These are phyloP conservation scores for Macropis europaea DNA, from an alignment of 2,888 invertebrate genomes.

Conservation along the genomic window DNA sequence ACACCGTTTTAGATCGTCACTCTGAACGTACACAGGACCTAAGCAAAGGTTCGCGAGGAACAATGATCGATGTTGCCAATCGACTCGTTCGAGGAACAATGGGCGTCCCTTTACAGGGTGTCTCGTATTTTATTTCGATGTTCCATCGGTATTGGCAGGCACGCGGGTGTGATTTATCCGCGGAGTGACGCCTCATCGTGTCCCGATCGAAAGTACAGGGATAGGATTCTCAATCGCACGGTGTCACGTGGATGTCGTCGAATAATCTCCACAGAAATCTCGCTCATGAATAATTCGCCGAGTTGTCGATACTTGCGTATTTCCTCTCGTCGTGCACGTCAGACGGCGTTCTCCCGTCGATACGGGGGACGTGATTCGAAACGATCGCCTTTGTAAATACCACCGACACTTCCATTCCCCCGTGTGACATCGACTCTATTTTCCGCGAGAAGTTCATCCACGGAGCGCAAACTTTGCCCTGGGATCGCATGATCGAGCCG, in stretches of 20 bases:
- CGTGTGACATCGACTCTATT: background rate
- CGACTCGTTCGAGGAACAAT: background rate
- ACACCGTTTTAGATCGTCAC: too few relatives aligned
- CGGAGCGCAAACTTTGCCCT: background rate
- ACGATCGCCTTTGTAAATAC: slow-evolving; percentile 48
- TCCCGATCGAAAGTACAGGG: slow-evolving; percentile 40
- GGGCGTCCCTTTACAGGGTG: background rate
- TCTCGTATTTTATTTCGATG: slow-evolving; percentile 35
- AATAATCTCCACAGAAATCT: slow-evolving; percentile 58
- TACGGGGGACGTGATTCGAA: slow-evolving; percentile 33
- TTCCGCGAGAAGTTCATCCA: slow-evolving; percentile 2
- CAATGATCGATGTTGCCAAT: background rate
- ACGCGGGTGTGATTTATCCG: slow-evolving; percentile 43
- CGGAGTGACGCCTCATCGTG: slow-evolving; percentile 25
- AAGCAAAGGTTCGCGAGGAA: background rate
- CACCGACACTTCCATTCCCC: background rate
- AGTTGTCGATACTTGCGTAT: slow-evolving; percentile 46
- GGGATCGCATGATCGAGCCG: background rate
- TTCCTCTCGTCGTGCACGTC: slow-evolving; percentile 25
- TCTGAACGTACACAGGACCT: too few relatives aligned
- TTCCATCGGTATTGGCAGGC: slow-evolving; percentile 26
- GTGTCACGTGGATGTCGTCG: slow-evolving; percentile 49
- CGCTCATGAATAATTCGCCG: slow-evolving; percentile 62
- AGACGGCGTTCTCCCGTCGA: slow-evolving; percentile 20
- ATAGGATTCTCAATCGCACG: slow-evolving; percentile 47